These are phyloP conservation scores for Apodemia duryi DNA, from an alignment of 2,888 invertebrate genomes.

Conservation along the genomic window DNA sequence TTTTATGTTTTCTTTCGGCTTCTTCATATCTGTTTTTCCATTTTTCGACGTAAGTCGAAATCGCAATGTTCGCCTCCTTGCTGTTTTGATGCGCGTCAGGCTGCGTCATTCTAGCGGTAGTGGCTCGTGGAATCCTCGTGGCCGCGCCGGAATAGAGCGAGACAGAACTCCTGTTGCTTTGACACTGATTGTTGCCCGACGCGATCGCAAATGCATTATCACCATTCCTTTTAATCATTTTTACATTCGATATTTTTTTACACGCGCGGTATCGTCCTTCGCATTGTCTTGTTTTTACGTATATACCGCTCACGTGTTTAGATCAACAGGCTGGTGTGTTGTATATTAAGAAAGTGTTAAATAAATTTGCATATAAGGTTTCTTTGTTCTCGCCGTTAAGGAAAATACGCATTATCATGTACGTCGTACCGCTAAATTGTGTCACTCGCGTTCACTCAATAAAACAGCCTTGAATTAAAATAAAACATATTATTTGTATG, in stretches of 20 bases:
- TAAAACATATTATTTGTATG: slow-evolving; percentile 29
- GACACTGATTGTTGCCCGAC: slow-evolving; percentile 74
- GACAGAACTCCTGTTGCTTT: slow-evolving; percentile 68
- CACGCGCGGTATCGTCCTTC: slow-evolving; percentile 60
- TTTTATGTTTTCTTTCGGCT: slow-evolving; percentile 83
- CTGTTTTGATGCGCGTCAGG: slow-evolving; percentile 71
- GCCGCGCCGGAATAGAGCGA: slow-evolving; percentile 63
- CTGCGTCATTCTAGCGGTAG: slow-evolving; percentile 73
- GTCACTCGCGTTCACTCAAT: slow-evolving; percentile 54
- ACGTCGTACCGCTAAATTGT: slow-evolving; percentile 41
- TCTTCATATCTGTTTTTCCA: slow-evolving; percentile 87
- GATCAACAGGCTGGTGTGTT: slow-evolving; percentile 71
- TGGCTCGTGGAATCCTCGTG: slow-evolving; percentile 75
- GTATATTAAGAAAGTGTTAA: slow-evolving; percentile 45
- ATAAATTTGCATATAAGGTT: slow-evolving; percentile 49
- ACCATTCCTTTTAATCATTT: slow-evolving; percentile 78
- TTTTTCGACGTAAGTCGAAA: slow-evolving; percentile 74
- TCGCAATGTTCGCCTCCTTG: slow-evolving; percentile 69
- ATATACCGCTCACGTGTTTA: slow-evolving; percentile 58
- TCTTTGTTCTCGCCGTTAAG: slow-evolving; percentile 70
- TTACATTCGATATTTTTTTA: slow-evolving; percentile 69
- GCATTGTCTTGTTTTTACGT: slow-evolving; percentile 63
- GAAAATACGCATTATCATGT: slow-evolving; percentile 58
- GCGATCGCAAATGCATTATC: slow-evolving; percentile 78
- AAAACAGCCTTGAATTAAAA: slow-evolving; percentile 49